Evolutionary conservation across 2,888 invertebrate species (phyloP).

Genomic region (Catocala nupta): DNA sequence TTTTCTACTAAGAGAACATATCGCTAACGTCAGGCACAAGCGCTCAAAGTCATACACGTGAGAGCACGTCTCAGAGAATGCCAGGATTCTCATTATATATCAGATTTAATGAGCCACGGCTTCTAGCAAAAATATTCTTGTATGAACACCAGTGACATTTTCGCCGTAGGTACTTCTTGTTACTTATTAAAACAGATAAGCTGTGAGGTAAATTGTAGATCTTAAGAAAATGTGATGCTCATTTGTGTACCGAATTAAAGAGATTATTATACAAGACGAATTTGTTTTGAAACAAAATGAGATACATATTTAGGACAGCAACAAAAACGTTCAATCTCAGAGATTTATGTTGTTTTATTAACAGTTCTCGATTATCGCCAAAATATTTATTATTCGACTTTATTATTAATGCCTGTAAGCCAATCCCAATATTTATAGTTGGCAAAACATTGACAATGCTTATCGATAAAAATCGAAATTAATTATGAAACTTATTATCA

Average conservation of each 20-base stretch:
- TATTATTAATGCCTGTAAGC: no score
- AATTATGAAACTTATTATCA: constrained; percentile 9
- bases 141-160: background rate
- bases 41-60: background rate
- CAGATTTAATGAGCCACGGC: constrained; percentile 1
- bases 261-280: no score
- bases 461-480: background rate
- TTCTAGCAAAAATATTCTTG: background rate
- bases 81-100: background rate
- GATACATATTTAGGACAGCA: no score
- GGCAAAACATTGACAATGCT: no score
- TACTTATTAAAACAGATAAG: background rate
- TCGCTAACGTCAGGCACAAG: constrained; percentile 4
- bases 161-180: background rate
- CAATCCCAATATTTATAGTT: no score
- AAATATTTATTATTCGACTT: no score
- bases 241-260: no score
- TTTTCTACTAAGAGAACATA: background rate
- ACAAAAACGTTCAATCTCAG: no score
- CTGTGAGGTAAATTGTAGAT: background rate
- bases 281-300: no score
- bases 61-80: constrained; percentile 1
- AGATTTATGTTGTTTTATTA: no score
- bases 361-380: no score
- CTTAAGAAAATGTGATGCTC: background rate